These are phyloP conservation scores for Tubiluchus corallicola DNA, from an alignment of 2,888 invertebrate species.

Conservation along the genomic window DNA sequence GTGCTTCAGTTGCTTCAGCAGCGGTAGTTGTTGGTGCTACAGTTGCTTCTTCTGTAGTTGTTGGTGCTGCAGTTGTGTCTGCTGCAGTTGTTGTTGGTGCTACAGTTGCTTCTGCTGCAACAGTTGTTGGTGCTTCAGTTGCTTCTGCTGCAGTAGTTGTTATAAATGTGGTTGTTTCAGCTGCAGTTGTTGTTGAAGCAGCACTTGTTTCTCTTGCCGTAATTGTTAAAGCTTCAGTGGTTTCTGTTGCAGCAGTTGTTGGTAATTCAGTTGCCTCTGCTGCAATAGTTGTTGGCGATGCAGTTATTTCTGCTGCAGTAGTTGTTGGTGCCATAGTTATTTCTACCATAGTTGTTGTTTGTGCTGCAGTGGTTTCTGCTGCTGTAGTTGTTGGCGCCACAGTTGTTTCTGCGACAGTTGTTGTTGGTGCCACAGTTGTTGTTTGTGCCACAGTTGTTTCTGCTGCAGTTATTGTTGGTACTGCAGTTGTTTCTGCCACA, in stretches of 20 bases:
- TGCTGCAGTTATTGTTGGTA: no score
- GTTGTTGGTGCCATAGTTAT: background rate
- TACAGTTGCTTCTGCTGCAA: background rate
- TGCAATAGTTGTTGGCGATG: background rate
- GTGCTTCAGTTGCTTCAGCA: background rate
- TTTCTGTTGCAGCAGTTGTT: background rate
- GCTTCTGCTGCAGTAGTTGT: background rate
- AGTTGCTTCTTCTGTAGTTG: background rate
- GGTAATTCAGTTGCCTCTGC: background rate
- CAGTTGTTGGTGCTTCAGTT: background rate
- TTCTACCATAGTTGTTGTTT: background rate
- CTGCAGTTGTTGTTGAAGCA: slow-evolving; percentile 3
- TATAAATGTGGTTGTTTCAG: background rate
- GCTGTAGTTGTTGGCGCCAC: no score
- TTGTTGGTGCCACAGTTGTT: no score
- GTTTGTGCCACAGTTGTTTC: no score
- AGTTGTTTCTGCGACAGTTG: no score
- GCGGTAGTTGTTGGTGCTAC: background rate
- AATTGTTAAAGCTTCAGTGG: background rate
- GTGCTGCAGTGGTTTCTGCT: no score
- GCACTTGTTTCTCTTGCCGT: background rate
- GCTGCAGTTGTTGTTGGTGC: background rate
- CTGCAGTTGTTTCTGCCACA: no score
- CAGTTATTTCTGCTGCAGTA: background rate
- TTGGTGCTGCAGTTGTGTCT: background rate